phyloP scores from a whole-genome alignment of 2,113 vertebrate genomes.

The Sminthopsis crassicaudata region DNA sequence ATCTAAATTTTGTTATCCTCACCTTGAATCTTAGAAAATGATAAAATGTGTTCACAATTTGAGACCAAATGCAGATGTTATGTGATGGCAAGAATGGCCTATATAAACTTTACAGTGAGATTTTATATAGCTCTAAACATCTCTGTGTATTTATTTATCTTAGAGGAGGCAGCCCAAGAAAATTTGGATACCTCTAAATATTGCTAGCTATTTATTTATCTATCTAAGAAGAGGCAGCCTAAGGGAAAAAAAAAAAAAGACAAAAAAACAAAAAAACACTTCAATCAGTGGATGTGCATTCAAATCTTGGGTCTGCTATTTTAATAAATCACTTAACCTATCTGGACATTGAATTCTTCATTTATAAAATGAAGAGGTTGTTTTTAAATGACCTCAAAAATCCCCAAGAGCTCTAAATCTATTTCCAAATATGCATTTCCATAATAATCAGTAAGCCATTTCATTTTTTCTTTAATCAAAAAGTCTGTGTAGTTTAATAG shows the following conservation, averaged over 20 bases:
- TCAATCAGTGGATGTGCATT: background rate
- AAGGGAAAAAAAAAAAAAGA: background rate
- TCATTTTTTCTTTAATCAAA: background rate
- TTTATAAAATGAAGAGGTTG: background rate
- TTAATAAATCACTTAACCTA: background rate
- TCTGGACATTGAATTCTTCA: background rate
- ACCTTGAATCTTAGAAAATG: background rate
- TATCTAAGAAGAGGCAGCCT: background rate
- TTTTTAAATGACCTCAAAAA: background rate
- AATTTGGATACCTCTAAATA: too few relatives aligned
- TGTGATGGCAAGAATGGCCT: background rate
- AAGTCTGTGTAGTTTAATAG: background rate
- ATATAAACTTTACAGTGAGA: background rate
- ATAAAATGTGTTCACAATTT: background rate
- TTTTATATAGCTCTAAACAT: background rate
- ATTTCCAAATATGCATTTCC: background rate
- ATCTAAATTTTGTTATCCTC: background rate
- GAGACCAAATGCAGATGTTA: background rate
- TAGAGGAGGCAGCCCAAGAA: background rate
- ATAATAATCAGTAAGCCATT: background rate
- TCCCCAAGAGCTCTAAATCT: background rate
- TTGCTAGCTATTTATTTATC: too few relatives aligned
- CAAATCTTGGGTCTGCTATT: background rate
- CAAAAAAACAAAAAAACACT: too few relatives aligned
- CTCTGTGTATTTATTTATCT: background rate